These are phyloP conservation scores for Phyllopteryx taeniolatus DNA, from an alignment of 2,113 vertebrate genomes.

Conservation along the genomic window DNA sequence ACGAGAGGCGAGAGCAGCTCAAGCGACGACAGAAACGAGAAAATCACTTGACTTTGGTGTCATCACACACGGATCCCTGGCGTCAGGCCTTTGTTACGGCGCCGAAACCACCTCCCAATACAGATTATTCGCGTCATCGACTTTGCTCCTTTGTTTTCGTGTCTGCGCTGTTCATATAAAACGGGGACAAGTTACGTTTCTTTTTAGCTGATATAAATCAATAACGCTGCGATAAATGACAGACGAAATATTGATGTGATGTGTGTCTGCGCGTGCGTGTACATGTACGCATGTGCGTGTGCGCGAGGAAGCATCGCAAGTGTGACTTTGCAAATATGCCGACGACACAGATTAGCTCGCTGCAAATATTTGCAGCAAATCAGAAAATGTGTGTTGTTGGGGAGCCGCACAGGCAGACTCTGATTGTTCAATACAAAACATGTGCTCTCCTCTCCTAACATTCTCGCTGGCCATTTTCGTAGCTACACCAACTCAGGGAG, in stretches of 20 bases:
- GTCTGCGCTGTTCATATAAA: background rate
- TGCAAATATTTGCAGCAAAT: conserved; percentile 67
- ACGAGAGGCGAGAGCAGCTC: background rate
- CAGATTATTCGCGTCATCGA: no score
- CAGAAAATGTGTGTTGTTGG: conserved; percentile 56
- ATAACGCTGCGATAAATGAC: background rate
- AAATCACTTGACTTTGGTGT: background rate
- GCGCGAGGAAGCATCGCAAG: conserved; percentile 9
- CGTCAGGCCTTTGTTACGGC: background rate
- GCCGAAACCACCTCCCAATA: no score
- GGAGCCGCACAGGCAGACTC: conserved; percentile 36
- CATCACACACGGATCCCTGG: no score
- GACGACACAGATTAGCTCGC: conserved; percentile 61
- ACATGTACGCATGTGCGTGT: background rate
- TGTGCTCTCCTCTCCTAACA: conserved; percentile 26
- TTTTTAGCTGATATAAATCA: background rate
- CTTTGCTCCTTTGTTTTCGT: background rate
- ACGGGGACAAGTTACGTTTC: no score
- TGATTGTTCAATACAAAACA: conserved; percentile 55
- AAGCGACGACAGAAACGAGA: background rate
- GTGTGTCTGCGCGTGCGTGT: background rate
- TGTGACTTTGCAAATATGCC: conserved; percentile 51
- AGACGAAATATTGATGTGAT: no score
- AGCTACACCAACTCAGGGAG: background rate
- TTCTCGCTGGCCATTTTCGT: background rate